These are phyloP conservation scores for Brachionus plicatilis DNA, from an alignment of 1,140 invertebrate species.

Conservation along the genomic window DNA sequence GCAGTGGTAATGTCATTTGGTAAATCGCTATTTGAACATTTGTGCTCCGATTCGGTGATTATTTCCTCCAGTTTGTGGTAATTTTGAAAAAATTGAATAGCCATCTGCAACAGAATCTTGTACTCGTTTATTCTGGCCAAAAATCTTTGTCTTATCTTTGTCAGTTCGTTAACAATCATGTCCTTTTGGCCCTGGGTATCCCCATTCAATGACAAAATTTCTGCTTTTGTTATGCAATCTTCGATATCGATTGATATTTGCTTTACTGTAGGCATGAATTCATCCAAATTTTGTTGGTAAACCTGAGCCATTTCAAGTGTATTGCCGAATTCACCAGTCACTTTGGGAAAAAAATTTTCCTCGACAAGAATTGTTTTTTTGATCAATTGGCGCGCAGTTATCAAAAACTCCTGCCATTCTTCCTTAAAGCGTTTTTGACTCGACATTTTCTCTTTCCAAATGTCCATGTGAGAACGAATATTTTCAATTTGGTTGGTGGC, in stretches of 20 bases:
- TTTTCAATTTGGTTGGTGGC: not conserved
- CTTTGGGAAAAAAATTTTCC: conserved; percentile 69
- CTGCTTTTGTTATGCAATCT: conserved; percentile 64
- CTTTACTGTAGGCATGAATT: conserved; percentile 52
- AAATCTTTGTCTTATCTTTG: conserved; percentile 64
- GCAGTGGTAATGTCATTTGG: conserved; percentile 57
- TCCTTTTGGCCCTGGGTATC: conserved; percentile 57
- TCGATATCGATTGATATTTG: conserved; percentile 68
- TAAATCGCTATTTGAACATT: conserved; percentile 53
- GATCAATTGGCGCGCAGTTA: conserved; percentile 70
- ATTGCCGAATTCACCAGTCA: conserved; percentile 62
- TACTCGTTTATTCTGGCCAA: conserved; percentile 68
- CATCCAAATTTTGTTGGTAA: conserved; percentile 50
- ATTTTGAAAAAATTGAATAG: conserved; percentile 66
- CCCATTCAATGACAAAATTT: conserved; percentile 55
- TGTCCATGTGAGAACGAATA: conserved; percentile 60
- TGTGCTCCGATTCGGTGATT: conserved; percentile 56
- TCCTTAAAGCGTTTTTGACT: conserved; percentile 64
- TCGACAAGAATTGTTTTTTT: conserved; percentile 69
- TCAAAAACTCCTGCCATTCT: conserved; percentile 66
- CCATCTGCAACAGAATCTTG: conserved; percentile 66
- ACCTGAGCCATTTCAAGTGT: conserved; percentile 48
- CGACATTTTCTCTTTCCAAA: conserved; percentile 63
- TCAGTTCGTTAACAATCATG: conserved; percentile 62
- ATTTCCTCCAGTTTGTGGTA: conserved; percentile 62